Conservation (phyloP, 2,797 vertebrate species). For the Xerus rutilus region DNA sequence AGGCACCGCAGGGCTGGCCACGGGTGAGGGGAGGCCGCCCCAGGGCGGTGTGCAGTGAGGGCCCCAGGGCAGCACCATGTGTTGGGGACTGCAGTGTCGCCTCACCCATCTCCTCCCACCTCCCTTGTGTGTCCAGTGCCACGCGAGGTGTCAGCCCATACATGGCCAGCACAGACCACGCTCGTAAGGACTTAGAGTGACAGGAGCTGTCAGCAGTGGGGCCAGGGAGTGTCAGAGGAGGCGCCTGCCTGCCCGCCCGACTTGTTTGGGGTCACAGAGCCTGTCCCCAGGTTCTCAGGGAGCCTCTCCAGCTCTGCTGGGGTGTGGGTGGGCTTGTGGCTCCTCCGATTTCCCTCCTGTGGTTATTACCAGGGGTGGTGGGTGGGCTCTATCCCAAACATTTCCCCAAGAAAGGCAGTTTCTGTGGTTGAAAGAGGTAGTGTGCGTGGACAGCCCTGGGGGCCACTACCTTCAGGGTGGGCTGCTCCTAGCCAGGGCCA, state of each 20-base stretch:
- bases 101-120: background rate
- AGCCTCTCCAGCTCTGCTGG: background rate
- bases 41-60: background rate
- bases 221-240: background rate
- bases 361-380: background rate
- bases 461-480: background rate
- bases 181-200: background rate
- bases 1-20: slow-evolving; percentile 95
- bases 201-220: background rate
- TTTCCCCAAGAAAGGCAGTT: background rate
- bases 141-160: background rate
- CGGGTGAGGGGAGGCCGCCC: slow-evolving; percentile 79
- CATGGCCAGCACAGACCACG: too few species aligned
- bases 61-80: background rate
- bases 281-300: background rate
- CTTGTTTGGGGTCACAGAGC: background rate
- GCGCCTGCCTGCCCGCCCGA: background rate
- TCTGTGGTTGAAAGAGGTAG: background rate
- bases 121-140: background rate
- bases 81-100: background rate
- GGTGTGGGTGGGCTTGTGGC: background rate
- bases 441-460: background rate
- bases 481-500: background rate
- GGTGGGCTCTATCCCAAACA: background rate
- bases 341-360: background rate